Evolutionary conservation across 2,113 vertebrate species (phyloP), one percentile per base, ranked within the genome.

Genomic region (Amia ocellicauda): DNA sequence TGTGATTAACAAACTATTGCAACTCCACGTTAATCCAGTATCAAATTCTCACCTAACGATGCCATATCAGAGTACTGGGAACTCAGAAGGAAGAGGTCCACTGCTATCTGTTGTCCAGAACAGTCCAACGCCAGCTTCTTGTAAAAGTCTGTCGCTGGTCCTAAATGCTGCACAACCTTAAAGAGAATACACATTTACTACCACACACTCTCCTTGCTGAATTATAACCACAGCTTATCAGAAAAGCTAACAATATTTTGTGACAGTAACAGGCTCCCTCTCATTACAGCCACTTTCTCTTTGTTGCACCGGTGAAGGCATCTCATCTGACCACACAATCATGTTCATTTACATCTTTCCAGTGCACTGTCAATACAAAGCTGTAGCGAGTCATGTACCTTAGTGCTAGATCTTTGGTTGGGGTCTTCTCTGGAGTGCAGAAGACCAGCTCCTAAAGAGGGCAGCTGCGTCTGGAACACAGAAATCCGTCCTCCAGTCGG

Each of bases 111-210:
- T 73, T 98, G 96, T 22, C 96, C 95, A 0, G 97, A 98, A 78
- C 97, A 99, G 78, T 99, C 97, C 80, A 99, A 82, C 22, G 97
- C 95, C 4, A 99, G 87, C 68, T 98, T 98, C 85, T 99, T 99
- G 68, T 98, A 99, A 82, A 99, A 99, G 77, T 99, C 97, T 3
- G 95, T 99, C 61, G 96, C 96, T 17, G 97, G 97, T 63, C 94
- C 94, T 59, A 99, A 90, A 81, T 99, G 95, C 36, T 95, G 94
- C 20, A 98, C 92, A 13, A 91, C 92, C 97, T 98, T 54, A 62
- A 27, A 60, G 77, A 82, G 3, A 77, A 69, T 73, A 63, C 49
- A 59, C 47, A 52, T n/a, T 57, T 8, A 28, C 36, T 58, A 11
- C 40, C 24, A 49, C 1, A 49, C 40, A 70, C 0, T 68, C 7